Evolutionary conservation across 2,888 invertebrate species (phyloP).

Genomic region (Lathronympha strigana): DNA sequence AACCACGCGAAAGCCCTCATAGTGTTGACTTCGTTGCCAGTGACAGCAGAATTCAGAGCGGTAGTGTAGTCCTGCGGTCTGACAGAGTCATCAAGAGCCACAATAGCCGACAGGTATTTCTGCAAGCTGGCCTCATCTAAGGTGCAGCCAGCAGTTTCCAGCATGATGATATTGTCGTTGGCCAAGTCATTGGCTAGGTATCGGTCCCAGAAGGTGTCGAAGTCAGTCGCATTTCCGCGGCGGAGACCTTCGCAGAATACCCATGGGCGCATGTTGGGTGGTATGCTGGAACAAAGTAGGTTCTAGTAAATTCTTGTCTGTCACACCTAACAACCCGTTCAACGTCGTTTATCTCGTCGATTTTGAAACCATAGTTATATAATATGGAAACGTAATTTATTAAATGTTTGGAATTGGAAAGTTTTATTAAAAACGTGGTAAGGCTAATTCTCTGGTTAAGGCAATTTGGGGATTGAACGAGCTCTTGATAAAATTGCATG

Average conservation of each 20-base stretch:
- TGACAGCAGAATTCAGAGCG: slow-evolving; percentile 78
- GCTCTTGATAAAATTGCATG: too few species aligned
- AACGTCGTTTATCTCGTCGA: too few species aligned
- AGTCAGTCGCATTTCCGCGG: slow-evolving; percentile 85
- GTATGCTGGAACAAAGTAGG: slow-evolving; percentile 53
- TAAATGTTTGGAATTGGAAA: too few species aligned
- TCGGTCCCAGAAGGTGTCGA: slow-evolving; percentile 86
- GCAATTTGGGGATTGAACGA: too few species aligned
- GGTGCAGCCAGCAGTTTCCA: slow-evolving; percentile 88
- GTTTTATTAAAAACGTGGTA: too few species aligned
- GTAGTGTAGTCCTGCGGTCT: slow-evolving; percentile 73
- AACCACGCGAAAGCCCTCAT: slow-evolving; percentile 83
- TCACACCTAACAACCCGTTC: too few species aligned
- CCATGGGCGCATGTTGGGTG: slow-evolving; percentile 84
- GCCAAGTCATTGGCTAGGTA: slow-evolving; percentile 85
- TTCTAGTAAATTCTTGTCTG: too few species aligned
- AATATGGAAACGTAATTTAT: too few species aligned
- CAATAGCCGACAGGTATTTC: slow-evolving; percentile 61
- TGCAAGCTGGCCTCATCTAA: slow-evolving; percentile 67
- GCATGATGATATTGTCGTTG: slow-evolving; percentile 87
- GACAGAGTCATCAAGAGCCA: slow-evolving; percentile 55
- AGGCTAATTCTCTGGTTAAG: too few species aligned
- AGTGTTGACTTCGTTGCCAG: slow-evolving; percentile 82
- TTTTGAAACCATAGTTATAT: too few species aligned
- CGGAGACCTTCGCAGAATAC: slow-evolving; percentile 91